Conservation (phyloP, 2,113 vertebrate species). For the Alligator mississippiensis region DNA sequence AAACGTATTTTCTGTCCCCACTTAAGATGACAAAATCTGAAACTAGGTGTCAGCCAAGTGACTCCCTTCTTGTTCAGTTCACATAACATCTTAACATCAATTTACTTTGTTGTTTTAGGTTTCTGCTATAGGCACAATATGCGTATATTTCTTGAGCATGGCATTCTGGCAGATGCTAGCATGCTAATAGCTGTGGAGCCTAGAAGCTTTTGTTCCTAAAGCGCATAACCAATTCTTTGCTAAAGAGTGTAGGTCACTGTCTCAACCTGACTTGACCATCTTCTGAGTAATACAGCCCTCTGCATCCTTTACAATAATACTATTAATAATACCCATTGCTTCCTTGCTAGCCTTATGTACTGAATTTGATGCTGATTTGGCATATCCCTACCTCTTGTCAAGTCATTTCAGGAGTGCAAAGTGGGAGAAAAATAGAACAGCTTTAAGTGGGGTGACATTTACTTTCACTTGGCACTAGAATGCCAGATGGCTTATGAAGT, state of each 20-base stretch:
- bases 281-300: not conserved
- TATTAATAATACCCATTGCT: not conserved
- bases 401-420: not conserved
- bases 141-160: rapidly evolving
- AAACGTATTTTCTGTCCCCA: too few species aligned
- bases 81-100: not conserved
- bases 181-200: not conserved
- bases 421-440: not conserved
- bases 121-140: not conserved
- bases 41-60: not conserved
- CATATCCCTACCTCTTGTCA: not conserved
- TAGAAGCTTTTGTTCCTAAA: not conserved
- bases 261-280: not conserved
- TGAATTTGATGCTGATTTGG: not conserved
- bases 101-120: not conserved
- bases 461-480: not conserved
- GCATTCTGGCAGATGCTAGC: not conserved
- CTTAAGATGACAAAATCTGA: not conserved
- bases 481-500: not conserved
- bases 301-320: not conserved
- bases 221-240: not conserved
- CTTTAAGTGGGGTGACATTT: not conserved
- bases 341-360: not conserved
- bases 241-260: not conserved
- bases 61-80: not conserved